Conservation (phyloP, 2,888 invertebrate genomes). For the Altica lythri region DNA sequence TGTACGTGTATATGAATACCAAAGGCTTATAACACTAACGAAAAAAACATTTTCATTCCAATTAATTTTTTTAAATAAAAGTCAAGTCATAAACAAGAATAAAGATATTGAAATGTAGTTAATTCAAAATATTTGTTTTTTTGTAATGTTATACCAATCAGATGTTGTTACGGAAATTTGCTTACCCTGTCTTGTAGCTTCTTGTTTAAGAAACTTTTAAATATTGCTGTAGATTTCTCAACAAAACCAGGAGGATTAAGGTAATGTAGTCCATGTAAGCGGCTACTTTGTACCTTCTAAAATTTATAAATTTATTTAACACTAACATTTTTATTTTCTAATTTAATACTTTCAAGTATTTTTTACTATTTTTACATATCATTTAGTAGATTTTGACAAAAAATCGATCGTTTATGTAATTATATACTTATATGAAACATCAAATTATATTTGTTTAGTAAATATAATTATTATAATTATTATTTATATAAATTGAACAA, state of each 20-base stretch:
- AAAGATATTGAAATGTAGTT: not conserved
- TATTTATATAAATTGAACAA: too few relatives aligned
- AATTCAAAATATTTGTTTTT: not conserved
- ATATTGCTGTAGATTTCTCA: not conserved
- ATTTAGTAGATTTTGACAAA: not conserved
- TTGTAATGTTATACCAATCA: too few relatives aligned
- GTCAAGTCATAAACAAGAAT: not conserved
- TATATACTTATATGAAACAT: not conserved
- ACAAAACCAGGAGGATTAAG: not conserved
- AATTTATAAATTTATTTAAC: not conserved
- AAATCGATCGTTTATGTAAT: not conserved
- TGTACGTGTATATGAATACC: too few relatives aligned
- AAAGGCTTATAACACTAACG: too few relatives aligned
- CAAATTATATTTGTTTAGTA: not conserved
- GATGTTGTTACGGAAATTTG: too few relatives aligned
- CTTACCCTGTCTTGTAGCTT: conserved; percentile 15
- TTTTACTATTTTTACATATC: not conserved
- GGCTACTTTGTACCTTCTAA: conserved; percentile 12
- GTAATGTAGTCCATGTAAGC: conserved; percentile 2
- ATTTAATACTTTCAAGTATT: not conserved
- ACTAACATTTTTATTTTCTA: not conserved
- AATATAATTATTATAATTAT: too few relatives aligned
- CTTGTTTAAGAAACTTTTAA: not conserved
- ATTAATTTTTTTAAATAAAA: too few relatives aligned
- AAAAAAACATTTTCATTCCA: too few relatives aligned